Evolutionary conservation across 2,113 vertebrate species (phyloP), one percentile per base, ranked within the genome.

Genomic region (Spheniscus mendiculus): DNA sequence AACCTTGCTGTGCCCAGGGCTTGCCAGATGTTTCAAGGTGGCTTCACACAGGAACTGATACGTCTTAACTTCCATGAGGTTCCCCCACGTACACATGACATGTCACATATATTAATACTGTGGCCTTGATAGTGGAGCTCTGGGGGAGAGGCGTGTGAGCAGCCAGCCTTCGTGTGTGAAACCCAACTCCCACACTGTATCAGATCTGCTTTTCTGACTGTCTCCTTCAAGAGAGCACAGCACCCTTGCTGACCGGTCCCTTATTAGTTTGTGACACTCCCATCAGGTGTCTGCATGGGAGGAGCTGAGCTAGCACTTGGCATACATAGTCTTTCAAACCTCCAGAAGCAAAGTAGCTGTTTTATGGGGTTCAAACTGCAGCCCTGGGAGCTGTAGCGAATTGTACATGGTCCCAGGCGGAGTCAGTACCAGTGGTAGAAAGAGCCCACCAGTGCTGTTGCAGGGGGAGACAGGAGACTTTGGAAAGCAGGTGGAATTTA

Each of bases 311-410:
- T 45, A 56, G 47, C 44, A 10, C 47, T 73, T 83, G 71, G 59
- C 45, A 58, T 36, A 12, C 29, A 1, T n/a, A 58, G 36, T 32
- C 78, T 72, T 93, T 76, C 61, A 49, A 69, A 73, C 84, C 30
- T 95, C 30, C 81, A 76, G 62, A 89, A 91, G 66, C 2, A 6
- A 91, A 85, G 91, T 32, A 85, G 81, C 73, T 79, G 65, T 49
- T 94, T 96, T 88, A 83, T 79, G 61, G 87, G n/a, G 56, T 44
- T 95, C 84, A 69, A 61, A 87, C 70, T 87, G 90, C 61, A 87
- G 66, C 74, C 56, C 61, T 82, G 93, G 93, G 72, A 96, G 77
- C 71, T 74, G 55, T 36, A 81, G 76, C 4, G 0, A 78, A 30
- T 62, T 4, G 30, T 87, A 38, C 72, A 3, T 52, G 61, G 22